Conservation (phyloP, 2,113 vertebrate species). For the Bambusicola thoracicus region DNA sequence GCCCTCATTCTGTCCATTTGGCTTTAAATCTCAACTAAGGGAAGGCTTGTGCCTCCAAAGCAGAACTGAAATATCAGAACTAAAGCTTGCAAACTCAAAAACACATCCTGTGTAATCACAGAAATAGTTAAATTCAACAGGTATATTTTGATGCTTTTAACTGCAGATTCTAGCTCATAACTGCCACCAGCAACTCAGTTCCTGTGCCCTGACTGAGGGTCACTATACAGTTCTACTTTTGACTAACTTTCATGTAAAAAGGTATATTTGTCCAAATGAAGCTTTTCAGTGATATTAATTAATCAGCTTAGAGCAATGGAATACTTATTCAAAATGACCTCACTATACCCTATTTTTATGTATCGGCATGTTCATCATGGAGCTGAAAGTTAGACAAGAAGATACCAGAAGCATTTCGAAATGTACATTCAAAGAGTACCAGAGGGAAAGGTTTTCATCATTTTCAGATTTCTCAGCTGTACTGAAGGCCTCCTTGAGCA, state of each 20-base stretch:
- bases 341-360: neutral
- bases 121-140: neutral
- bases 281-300: neutral
- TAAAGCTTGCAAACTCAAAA: neutral
- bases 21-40: rapidly evolving
- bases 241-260: neutral
- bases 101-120: rapidly evolving
- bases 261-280: rapidly evolving
- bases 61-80: neutral
- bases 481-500: neutral
- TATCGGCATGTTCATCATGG: neutral
- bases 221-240: neutral
- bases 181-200: neutral
- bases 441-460: neutral
- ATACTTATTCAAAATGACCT: neutral
- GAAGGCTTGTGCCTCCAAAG: neutral
- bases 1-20: neutral
- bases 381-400: neutral
- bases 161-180: neutral
- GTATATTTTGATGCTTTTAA: neutral
- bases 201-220: neutral
- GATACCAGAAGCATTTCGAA: neutral
- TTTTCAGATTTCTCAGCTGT: neutral
- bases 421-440: neutral
- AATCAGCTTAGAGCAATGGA: neutral